These are phyloP conservation scores for Netta rufina DNA, from an alignment of 2,797 vertebrate species.

Conservation along the genomic window DNA sequence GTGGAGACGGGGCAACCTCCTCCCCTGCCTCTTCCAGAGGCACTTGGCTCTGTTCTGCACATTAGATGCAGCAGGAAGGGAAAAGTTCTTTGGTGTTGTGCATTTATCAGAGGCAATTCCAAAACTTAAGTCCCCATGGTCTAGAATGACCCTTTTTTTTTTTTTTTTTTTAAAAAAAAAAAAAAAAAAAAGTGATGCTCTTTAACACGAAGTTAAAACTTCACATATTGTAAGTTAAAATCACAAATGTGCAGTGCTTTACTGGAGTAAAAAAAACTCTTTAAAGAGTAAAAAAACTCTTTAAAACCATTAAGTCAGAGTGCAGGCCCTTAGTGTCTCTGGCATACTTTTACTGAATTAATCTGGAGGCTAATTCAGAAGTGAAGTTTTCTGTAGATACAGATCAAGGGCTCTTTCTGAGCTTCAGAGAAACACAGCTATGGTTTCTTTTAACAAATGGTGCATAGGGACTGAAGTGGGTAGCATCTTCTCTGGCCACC, in stretches of 20 bases:
- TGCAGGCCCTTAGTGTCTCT: neutral
- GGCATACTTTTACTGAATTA: neutral
- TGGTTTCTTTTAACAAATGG: neutral
- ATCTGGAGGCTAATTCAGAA: neutral
- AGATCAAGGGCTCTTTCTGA: constrained; percentile 5
- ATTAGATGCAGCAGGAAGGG: neutral
- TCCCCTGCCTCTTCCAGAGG: neutral
- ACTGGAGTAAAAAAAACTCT: neutral
- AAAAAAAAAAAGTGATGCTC: neutral
- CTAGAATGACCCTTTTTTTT: neutral
- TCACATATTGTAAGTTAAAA: neutral
- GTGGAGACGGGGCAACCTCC: neutral
- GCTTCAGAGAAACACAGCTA: neutral
- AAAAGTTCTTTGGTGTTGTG: neutral
- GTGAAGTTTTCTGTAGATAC: neutral
- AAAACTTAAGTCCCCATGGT: neutral
- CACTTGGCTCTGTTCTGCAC: accelerated
- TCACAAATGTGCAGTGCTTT: neutral
- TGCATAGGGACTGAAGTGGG: neutral
- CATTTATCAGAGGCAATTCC: neutral
- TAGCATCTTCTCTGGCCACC: neutral
- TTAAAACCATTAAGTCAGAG: neutral
- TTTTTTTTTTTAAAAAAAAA: neutral
- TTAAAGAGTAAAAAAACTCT: constrained; percentile 5
- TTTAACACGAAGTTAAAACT: neutral